phyloP scores from a whole-genome alignment of 2,113 vertebrate genomes.

The Meriones unguiculatus region DNA sequence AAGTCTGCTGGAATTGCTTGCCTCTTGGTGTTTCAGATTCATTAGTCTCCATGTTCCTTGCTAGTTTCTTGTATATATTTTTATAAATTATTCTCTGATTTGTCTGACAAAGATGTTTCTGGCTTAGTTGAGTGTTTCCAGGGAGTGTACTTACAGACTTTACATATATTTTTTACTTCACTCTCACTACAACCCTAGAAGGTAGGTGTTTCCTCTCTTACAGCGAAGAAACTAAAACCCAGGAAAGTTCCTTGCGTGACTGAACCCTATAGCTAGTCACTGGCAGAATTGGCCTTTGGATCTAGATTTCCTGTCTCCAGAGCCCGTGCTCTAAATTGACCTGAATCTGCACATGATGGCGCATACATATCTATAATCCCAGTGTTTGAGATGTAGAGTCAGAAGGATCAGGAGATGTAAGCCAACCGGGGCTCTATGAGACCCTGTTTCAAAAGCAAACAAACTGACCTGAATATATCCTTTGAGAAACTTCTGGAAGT shows the following conservation, averaged over 20 bases:
- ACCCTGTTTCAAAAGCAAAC: background rate
- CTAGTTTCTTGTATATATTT: background rate
- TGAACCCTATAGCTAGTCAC: background rate
- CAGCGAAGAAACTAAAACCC: background rate
- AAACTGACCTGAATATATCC: background rate
- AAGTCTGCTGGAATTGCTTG: too few relatives aligned
- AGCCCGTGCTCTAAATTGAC: background rate
- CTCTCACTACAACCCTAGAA: background rate
- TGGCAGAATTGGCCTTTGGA: background rate
- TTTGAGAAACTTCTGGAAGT: background rate
- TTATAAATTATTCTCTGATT: too few relatives aligned
- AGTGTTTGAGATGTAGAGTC: background rate
- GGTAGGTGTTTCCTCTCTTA: background rate
- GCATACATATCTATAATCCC: background rate
- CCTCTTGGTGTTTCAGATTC: too few relatives aligned
- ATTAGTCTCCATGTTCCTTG: background rate
- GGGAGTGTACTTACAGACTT: background rate
- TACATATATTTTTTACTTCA: background rate
- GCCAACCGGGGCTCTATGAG: background rate
- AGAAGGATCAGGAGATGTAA: background rate
- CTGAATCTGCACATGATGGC: background rate
- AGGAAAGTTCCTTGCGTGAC: background rate
- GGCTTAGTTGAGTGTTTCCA: background rate
- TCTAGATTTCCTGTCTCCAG: background rate
- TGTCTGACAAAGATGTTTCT: background rate